Evolutionary conservation across 2,113 vertebrate genomes (phyloP), one percentile per base, ranked within the genome.

Genomic region (Ibidorhyncha struthersii): DNA sequence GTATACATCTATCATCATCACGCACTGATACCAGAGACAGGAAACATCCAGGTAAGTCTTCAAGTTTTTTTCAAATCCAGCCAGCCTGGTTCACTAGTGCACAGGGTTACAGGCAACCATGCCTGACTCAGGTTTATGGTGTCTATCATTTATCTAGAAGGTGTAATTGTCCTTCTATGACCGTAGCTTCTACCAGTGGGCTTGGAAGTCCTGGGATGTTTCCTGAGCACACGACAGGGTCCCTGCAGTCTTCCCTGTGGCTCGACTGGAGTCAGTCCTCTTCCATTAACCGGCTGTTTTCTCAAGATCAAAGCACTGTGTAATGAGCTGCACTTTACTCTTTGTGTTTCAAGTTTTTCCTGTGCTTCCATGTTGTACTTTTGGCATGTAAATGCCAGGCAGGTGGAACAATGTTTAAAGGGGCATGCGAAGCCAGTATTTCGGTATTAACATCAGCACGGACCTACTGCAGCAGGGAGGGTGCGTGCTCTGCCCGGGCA

Each of bases 291-390:
- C 18, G 21, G 23, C 66, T 87, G 62, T 92, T 92, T 96, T 41
- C 94, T 95, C 59, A n/a, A 47, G 50, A 89, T 59, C 59, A 69
- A 93, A 90, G 90, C 84, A 15, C 55, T 40, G 78, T 11, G 55
- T 89, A 92, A 90, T 34, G 91, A 97, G 55, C 45, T 71, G 56
- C 52, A 58, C 82, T 94, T 86, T 41, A 62, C 32, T 53, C 76
- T 88, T 80, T 56, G 84, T 69, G 56, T 56, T 96, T 96, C 93
- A 66, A 79, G 88, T 86, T 96, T 93, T 83, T 94, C 96, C 91
- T 76, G 91, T 82, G 66, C 41, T 92, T 62, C 62, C 50, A 78
- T 82, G 82, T 81, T 90, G 76, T 55, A 29, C 43, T 69, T 96
- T 94, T 96, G 96, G 95, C 96, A 94, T 22, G 62, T 38, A 93